Evolutionary conservation across 2,797 vertebrate genomes (phyloP).

Genomic region (Chloroceryle inda): DNA sequence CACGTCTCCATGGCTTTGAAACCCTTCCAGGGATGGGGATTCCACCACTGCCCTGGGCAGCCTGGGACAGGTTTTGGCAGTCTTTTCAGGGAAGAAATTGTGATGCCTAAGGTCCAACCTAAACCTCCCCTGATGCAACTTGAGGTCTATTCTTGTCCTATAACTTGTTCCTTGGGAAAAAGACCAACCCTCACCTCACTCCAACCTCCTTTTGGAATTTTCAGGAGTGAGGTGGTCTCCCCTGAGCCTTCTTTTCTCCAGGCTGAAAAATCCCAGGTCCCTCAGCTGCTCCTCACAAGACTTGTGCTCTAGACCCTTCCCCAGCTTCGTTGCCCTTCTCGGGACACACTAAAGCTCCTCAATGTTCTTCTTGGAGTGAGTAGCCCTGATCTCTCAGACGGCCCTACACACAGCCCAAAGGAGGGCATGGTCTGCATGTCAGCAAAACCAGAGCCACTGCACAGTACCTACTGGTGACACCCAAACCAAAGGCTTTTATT

Average conservation of each 20-base stretch:
- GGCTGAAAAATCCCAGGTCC: background rate
- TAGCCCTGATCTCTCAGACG: background rate
- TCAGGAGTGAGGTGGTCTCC: background rate
- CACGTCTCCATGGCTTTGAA: background rate
- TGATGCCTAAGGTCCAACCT: background rate
- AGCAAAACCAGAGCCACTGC: background rate
- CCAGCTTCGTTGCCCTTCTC: background rate
- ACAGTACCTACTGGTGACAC: background rate
- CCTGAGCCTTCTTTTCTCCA: background rate
- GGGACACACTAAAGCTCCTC: background rate
- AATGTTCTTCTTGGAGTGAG: background rate
- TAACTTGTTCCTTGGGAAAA: background rate
- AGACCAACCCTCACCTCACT: background rate
- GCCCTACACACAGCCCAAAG: fast-evolving
- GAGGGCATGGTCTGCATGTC: fast-evolving
- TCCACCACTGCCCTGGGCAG: background rate
- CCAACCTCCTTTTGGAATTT: background rate
- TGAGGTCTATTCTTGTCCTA: background rate
- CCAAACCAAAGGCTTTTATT: fast-evolving
- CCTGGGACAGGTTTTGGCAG: background rate
- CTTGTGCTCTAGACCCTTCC: background rate
- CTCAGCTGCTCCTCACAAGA: background rate
- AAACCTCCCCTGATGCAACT: background rate
- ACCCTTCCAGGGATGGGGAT: background rate
- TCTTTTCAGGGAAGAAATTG: background rate